A percentile compares a stretch with the other conserved stretches of the same genome.
phyloP scores from a whole-genome alignment of 2,113 vertebrate genomes.

The Vulpes lagopus region DNA sequence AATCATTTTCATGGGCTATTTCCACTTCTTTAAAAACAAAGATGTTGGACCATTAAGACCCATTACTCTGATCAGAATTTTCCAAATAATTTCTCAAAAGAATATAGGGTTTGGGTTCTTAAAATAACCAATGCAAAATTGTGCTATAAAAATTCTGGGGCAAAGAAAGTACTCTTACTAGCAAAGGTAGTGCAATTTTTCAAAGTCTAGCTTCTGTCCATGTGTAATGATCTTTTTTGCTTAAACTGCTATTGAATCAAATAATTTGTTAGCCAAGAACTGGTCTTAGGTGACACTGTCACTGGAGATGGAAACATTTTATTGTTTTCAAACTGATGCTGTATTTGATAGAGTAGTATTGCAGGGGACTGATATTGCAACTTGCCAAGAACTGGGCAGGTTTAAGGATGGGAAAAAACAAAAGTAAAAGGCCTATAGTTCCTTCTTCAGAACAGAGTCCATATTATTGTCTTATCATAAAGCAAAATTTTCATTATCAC shows the following conservation, averaged over 20 bases:
- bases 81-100: constrained; percentile 49
- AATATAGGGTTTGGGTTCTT: constrained; percentile 4
- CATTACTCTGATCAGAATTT: not conserved
- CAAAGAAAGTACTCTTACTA: constrained; percentile 30
- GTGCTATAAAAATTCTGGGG: constrained; percentile 23
- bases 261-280: constrained; percentile 4
- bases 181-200: not conserved
- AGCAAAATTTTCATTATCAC: constrained; percentile 47
- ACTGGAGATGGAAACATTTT: not conserved
- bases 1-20: constrained; percentile 30
- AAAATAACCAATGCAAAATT: constrained; percentile 7
- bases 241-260: constrained; percentile 47
- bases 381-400: not conserved
- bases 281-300: not conserved
- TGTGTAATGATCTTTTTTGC: not conserved
- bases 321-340: not conserved
- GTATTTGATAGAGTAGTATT: not conserved
- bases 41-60: constrained; percentile 16
- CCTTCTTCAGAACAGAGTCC: constrained; percentile 19
- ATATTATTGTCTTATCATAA: constrained; percentile 25
- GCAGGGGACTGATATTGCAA: not conserved
- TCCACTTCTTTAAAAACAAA: constrained; percentile 48
- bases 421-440: not conserved
- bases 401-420: not conserved
- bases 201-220: not conserved